These are phyloP conservation scores for Boulengeromyrus knoepffleri DNA, from an alignment of 2,113 vertebrate genomes.

Conservation along the genomic window DNA sequence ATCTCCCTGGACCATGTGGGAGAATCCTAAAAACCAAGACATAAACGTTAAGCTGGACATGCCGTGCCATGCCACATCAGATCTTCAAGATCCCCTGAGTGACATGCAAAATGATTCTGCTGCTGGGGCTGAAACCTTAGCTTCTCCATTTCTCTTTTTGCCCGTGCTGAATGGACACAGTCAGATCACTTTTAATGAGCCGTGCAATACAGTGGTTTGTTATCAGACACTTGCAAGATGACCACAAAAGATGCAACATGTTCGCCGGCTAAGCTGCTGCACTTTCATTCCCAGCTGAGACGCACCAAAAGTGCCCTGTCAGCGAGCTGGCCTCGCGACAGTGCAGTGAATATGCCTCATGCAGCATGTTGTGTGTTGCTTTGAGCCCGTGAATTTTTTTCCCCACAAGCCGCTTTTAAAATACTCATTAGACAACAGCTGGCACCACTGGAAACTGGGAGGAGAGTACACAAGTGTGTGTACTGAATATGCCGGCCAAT, in stretches of 20 bases:
- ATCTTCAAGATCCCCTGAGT: neutral
- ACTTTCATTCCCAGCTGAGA: slow-evolving; percentile 20
- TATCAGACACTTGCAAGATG: slow-evolving; percentile 19
- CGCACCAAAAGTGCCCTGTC: slow-evolving; percentile 23
- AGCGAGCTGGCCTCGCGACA: slow-evolving; percentile 51
- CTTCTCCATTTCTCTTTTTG: neutral
- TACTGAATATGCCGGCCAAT: neutral
- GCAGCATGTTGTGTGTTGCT: neutral
- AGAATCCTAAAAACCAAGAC: neutral
- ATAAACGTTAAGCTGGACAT: neutral
- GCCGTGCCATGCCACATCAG: neutral
- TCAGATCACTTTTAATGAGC: neutral
- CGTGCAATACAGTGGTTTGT: neutral
- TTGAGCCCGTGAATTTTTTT: neutral
- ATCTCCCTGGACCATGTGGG: neutral
- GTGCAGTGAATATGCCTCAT: slow-evolving; percentile 6
- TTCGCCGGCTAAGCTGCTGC: neutral
- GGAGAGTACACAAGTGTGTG: neutral
- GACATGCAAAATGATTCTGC: neutral
- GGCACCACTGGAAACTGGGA: neutral
- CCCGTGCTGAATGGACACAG: neutral
- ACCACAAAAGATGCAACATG: neutral
- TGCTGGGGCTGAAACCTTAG: neutral
- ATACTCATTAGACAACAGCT: neutral
- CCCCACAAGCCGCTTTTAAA: neutral